Percentiles rank a stretch among this genome's conserved stretches.
Conservation (phyloP, 2,113 vertebrate genomes). For the Tyrannus savana region DNA sequence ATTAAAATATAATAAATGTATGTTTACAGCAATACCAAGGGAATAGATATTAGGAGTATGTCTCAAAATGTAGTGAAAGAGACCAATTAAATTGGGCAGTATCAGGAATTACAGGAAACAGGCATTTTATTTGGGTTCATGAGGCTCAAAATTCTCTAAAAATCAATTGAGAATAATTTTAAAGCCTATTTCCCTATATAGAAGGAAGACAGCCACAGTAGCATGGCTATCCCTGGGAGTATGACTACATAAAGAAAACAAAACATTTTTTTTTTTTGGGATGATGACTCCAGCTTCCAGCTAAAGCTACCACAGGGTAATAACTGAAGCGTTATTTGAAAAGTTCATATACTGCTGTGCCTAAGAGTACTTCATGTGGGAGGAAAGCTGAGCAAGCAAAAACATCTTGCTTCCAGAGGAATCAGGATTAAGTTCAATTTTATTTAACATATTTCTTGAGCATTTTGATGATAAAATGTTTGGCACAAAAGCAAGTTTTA, state of each 20-base stretch:
- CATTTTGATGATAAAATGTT: not conserved
- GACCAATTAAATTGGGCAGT: not conserved
- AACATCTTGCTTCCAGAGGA: not conserved
- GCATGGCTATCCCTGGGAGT: not conserved
- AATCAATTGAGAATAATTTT: not conserved
- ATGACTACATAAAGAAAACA: not conserved
- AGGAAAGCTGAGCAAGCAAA: not conserved
- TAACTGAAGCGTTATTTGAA: not conserved
- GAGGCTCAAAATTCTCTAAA: not conserved
- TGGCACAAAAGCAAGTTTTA: not conserved
- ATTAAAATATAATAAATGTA: not conserved
- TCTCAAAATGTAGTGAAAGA: not conserved
- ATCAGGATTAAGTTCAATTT: not conserved
- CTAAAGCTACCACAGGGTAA: not conserved
- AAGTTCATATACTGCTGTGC: not conserved
- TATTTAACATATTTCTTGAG: not conserved
- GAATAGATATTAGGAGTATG: not conserved
- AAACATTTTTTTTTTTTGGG: not conserved
- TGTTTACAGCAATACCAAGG: not conserved
- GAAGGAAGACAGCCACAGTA: rapidly evolving
- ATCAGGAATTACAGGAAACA: not conserved
- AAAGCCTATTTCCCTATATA: not conserved
- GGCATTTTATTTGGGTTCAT: not conserved
- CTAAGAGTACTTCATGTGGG: not conserved
- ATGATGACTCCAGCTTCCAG: not conserved